Base-by-base conservation (phyloP, 2,113 vertebrate species). In the Aegithalos caudatus region DNA sequence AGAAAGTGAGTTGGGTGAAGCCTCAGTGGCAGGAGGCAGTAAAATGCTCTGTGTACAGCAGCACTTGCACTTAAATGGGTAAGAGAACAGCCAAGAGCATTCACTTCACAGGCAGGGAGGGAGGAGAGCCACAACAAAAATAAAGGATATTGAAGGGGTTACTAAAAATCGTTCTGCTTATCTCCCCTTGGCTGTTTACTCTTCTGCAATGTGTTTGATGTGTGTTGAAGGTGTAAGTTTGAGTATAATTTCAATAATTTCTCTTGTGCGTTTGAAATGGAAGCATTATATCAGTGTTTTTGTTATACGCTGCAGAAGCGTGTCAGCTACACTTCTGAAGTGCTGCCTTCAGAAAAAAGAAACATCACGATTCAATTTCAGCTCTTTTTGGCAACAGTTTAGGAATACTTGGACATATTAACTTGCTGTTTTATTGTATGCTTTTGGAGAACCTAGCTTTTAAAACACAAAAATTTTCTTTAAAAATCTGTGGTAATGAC, bases 251-350 rank as follows among this genome's bases (percentile, higher is more conserved):
- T 73, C n/a, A 77, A 0, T 56, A 56, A 38, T 78, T 84, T 74
- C 10, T 51, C 48, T 81, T 29, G 16, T 0, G 2, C 24, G 65
- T 84, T 64, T 81, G 65, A 76, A 92, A 64, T 44, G 14, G 38
- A 71, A 62, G 33, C 3, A 5, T 31, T 0, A 0, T 40, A 28
- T 56, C 14, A 8, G 1, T 56, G 19, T 62, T 88, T 14, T 77
- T 61, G n/a, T 31, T 62, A 28, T 0, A 19, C 6, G 0, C 6
- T 50, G 45, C 50, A 50, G 61, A 51, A 78, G 11, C 5, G 11
- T 38, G 17, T 47, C 13, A 23, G 51, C 64, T 77, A 7, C 3
- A 0, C 44, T 80, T 86, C 15, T 72, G 76, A 78, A 88, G 69
- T 33, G 3, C 40, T 81, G 27, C 24, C 40, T 74, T 88, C 33